Evolutionary conservation across 2,113 vertebrate genomes (phyloP), one percentile per base, ranked within the genome.

Genomic region (Perccottus glenii): DNA sequence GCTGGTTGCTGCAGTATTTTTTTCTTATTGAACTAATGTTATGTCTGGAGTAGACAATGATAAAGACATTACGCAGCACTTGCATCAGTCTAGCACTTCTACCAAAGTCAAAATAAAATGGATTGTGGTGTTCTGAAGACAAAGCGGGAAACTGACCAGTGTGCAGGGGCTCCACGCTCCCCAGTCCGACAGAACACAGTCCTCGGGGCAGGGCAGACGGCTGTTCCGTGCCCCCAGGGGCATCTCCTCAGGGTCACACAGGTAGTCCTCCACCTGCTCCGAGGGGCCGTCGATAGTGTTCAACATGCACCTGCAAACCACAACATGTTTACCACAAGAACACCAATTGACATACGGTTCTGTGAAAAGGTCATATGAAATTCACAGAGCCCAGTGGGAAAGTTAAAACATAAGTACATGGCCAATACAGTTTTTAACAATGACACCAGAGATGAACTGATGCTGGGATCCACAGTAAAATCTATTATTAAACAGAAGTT

Each of bases 171-270:
- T 96, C 98, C 98, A 99, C 0, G 77, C 38, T n/a, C 91, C 94
- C 98, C 98, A 99, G 73, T 99, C 96, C 6, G 95, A 96, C 65
- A 95, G 83, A n/a, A 99, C 98, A 19, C 97, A 99, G 80, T 98
- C 97, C 73, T 96, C 96, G 0, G 98, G 97, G 70, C 98, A 99
- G 0, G 98, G 98, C 51, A 99, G 80, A 0, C 80, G 94, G 87
- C 96, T 98, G 61, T 95, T 96, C 53, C 96, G 92, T 56, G 98
- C 95, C 11, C 98, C 98, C 15, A 98, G 85, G 0, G 95, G 96
- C 97, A 99, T 99, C 81, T 97, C 96, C 74, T 99, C 98, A 11
- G 96, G 97, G 76, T 99, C 98, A 80, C 98, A 99, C 35, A 99
- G 92, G 62, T 99, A 99, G 77, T 99, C 97, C 61, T 99, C 98